phyloP scores from a whole-genome alignment of 2,797 vertebrate species.

The Cygnus olor region DNA sequence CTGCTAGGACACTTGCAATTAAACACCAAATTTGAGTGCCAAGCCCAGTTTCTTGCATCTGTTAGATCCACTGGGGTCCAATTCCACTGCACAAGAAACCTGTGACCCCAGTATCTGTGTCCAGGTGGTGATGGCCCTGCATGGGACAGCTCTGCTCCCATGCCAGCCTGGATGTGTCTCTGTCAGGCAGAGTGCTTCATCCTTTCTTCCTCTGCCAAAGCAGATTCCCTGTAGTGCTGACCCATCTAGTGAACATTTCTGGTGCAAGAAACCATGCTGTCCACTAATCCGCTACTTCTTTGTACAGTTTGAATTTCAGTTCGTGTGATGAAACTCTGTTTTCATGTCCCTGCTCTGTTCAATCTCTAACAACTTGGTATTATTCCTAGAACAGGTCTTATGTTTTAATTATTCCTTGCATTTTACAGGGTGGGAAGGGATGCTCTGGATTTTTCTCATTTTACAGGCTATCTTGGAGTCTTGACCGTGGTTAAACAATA shows the following conservation, averaged over 20 bases:
- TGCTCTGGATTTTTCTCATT: neutral
- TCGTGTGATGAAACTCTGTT: neutral
- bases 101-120: neutral
- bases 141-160: neutral
- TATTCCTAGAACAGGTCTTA: neutral
- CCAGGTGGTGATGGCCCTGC: accelerated
- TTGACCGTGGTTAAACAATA: neutral
- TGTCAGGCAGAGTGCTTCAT: neutral
- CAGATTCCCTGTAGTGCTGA: neutral
- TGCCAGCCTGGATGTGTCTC: neutral
- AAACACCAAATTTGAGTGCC: neutral
- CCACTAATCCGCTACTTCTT: neutral
- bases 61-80: neutral
- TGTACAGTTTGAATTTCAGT: neutral
- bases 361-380: neutral
- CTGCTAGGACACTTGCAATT: neutral
- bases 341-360: neutral
- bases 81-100: neutral
- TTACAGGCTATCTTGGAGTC: neutral
- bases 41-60: neutral
- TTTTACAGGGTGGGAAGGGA: neutral
- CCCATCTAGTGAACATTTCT: neutral
- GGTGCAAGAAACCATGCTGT: neutral
- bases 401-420: neutral
- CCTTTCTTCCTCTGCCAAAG: neutral